A percentile compares a stretch with the other conserved stretches of the same genome.
Evolutionary conservation across 2,888 invertebrate genomes (phyloP).

Genomic region (Drosophila testacea): DNA sequence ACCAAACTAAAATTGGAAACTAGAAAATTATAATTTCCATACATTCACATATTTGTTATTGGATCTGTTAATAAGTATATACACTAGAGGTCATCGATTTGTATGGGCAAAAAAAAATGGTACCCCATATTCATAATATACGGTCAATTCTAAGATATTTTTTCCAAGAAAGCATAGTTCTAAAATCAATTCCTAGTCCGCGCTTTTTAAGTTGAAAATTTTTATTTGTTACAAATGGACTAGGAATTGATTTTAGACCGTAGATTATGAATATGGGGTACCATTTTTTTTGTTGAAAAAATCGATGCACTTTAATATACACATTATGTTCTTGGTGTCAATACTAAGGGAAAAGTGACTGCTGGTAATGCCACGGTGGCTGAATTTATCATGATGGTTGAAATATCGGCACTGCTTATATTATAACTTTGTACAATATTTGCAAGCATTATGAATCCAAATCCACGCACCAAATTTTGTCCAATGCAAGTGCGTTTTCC

Average conservation of each 20-base stretch:
- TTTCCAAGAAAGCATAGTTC: too few relatives aligned
- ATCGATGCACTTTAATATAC: neutral
- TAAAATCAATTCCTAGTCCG: too few relatives aligned
- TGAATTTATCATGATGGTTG: slow-evolving; percentile 87
- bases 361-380: slow-evolving; percentile 92
- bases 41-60: neutral
- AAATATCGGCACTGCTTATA: slow-evolving; percentile 86
- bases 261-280: too few relatives aligned
- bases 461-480: slow-evolving; percentile 91
- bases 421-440: slow-evolving; percentile 90
- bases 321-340: slow-evolving; percentile 84
- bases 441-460: slow-evolving; percentile 90
- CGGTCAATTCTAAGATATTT: too few relatives aligned
- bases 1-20: neutral
- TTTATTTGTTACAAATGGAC: too few relatives aligned
- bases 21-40: neutral
- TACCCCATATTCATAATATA: too few relatives aligned
- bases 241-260: too few relatives aligned
- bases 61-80: neutral
- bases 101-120: too few relatives aligned
- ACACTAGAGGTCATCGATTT: too few relatives aligned
- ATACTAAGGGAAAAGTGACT: slow-evolving; percentile 88
- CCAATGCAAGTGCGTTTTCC: slow-evolving; percentile 95
- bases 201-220: too few relatives aligned
- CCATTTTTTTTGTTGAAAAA: too few relatives aligned